phyloP scores from a whole-genome alignment of 1,140 invertebrate genomes.

The Solenopsis invicta region DNA sequence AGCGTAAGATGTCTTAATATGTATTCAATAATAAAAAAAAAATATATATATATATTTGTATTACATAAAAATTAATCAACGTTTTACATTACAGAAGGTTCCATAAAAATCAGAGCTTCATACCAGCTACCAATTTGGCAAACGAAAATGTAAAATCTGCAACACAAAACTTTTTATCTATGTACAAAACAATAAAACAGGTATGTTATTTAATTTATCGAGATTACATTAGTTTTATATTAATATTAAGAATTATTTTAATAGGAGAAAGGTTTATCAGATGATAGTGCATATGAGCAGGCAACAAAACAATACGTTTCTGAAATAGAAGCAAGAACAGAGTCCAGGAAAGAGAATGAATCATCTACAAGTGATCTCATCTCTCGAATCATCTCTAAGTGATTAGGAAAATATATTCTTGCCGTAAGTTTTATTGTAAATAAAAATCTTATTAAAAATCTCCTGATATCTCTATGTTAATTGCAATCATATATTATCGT shows the following conservation, averaged over 20 bases:
- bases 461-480: conserved; percentile 7
- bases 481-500: not conserved
- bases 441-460: conserved; percentile 41
- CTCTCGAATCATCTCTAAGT: no score
- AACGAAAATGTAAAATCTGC: conserved; percentile 86
- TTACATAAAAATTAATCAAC: not conserved
- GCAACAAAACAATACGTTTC: conserved; percentile 53
- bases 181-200: conserved; percentile 87
- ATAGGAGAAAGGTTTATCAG: conserved; percentile 57
- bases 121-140: conserved; percentile 86
- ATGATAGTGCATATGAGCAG: conserved; percentile 56
- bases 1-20: conserved; percentile 89
- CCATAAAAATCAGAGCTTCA: conserved; percentile 87
- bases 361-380: no score
- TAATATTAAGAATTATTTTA: conserved; percentile 8
- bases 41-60: not conserved
- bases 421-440: conserved; percentile 14
- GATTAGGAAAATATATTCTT: conserved; percentile 11
- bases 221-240: conserved; percentile 2
- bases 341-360: not conserved
- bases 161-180: conserved; percentile 88
- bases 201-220: conserved; percentile 56
- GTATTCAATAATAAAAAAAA: not conserved
- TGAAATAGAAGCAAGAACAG: not conserved
- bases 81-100: conserved; percentile 88